phyloP scores from a whole-genome alignment of 2,888 invertebrate genomes.

The Pseudococcus longispinus region DNA sequence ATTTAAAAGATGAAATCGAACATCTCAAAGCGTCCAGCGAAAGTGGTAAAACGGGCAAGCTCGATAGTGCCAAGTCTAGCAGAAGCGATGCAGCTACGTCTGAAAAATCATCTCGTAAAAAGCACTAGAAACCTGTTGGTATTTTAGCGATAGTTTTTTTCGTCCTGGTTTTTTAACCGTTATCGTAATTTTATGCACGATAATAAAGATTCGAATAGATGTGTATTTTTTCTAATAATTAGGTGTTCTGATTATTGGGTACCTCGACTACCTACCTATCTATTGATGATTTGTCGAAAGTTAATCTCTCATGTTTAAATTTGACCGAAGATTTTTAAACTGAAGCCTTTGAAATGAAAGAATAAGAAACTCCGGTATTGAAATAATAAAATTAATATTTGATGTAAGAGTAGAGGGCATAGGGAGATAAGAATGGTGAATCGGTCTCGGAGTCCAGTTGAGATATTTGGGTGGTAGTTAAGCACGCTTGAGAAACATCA shows the following conservation, averaged over 20 bases:
- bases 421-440: too few relatives aligned
- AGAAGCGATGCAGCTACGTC: background rate
- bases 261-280: too few relatives aligned
- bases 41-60: background rate
- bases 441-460: too few relatives aligned
- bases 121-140: background rate
- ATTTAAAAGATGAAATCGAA: constrained; percentile 11
- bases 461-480: too few relatives aligned
- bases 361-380: too few relatives aligned
- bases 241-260: background rate
- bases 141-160: background rate
- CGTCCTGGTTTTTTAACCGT: background rate
- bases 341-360: too few relatives aligned
- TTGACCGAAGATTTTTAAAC: too few relatives aligned
- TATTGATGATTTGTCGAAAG: too few relatives aligned
- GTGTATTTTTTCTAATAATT: background rate
- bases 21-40: background rate
- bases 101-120: background rate
- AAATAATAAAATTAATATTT: too few relatives aligned
- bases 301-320: too few relatives aligned
- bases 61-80: background rate
- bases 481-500: too few relatives aligned
- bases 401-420: too few relatives aligned
- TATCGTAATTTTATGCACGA: background rate
- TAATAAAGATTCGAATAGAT: background rate